Evolutionary conservation across 1,140 invertebrate genomes (phyloP).

Genomic region (Dinoponera quadriceps): DNA sequence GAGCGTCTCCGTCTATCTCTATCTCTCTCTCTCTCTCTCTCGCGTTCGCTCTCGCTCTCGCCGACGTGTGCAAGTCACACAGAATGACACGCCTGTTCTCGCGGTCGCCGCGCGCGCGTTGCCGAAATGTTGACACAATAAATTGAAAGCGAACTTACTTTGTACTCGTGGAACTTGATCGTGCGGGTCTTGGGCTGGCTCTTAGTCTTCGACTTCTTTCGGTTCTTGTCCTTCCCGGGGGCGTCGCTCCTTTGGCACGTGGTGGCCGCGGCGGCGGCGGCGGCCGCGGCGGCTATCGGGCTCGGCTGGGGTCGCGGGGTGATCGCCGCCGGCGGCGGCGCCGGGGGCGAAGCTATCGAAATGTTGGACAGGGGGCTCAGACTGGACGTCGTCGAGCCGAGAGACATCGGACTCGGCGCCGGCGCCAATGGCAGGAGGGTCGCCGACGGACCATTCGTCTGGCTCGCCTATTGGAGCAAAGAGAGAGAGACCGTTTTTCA

Average conservation of each 20-base stretch:
- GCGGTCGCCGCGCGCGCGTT: conserved; percentile 11
- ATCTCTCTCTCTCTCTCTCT: too few relatives aligned
- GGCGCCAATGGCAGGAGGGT: conserved; percentile 86
- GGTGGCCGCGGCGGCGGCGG: conserved; percentile 21
- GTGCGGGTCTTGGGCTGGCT: conserved; percentile 94
- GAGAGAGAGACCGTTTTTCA: conserved; percentile 45
- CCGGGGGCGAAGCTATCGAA: conserved; percentile 88
- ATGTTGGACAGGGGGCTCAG: conserved; percentile 89
- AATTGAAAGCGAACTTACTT: conserved; percentile 85
- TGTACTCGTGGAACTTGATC: conserved; percentile 99
- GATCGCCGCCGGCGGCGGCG: conserved; percentile 84
- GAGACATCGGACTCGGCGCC: conserved; percentile 88
- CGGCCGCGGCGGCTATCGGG: conserved; percentile 73
- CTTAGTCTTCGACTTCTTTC: conserved; percentile 96
- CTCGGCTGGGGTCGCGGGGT: conserved; percentile 87
- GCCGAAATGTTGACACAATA: conserved; percentile 57
- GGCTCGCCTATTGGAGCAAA: conserved; percentile 78
- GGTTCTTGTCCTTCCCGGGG: conserved; percentile 92
- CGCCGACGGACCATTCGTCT: conserved; percentile 78
- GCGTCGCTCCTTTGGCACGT: conserved; percentile 87
- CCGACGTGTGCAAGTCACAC: conserved; percentile 42
- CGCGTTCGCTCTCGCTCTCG: conserved; percentile 8
- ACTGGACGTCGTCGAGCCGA: conserved; percentile 88
- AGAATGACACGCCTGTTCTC: conserved; percentile 54
- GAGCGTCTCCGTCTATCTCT: too few relatives aligned